Base-by-base conservation (phyloP, 2,797 vertebrate species). In the Sylvilagus floridanus region DNA sequence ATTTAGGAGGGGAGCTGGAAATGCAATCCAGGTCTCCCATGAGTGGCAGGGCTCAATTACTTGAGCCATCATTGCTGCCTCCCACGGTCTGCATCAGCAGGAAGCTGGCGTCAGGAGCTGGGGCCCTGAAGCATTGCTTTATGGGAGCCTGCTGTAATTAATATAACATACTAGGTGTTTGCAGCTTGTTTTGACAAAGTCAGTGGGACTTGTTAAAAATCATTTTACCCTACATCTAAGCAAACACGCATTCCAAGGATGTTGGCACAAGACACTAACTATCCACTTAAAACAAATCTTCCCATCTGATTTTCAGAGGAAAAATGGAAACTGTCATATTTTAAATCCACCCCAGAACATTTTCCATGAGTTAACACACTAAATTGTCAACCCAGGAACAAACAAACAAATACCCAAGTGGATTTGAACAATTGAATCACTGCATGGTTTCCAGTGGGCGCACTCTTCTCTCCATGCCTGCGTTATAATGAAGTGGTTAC, bases 261-360 rank as follows among this genome's bases (percentile, higher is more conserved):
- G 96, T 96, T 97, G 95, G 75, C 96, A 93, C 96, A 96, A 97
- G 97, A 96, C 96, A 98, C 96, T 91, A 97, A 97, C 92, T 96
- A 98, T 3, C 52, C 84, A 96, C 98, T 98, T 98, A 97, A 97
- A 98, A 97, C 95, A 98, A 97, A 97, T 98, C 97, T 98, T 97
- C 96, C 95, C 85, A 92, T 96, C 97, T 96, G 96, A 98, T 97
- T 98, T 98, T 98, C 96, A 97, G 97, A 98, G 94, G 95, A 98
- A 98, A 95, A 96, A 90, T 97, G 97, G 96, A 98, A 98, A 97
- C 97, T 98, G 97, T 98, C 98, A 97, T 97, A 97, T 98, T 98
- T 98, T 98, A 98, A 98, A 97, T 98, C 97, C 98, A 97, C 98
- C 97, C 97, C 94, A 97, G 94, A 98, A 98, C 98, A 97, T 96